These are phyloP conservation scores for Rousettus madagascariensis DNA, from an alignment of 2,797 vertebrate genomes.

Conservation along the genomic window DNA sequence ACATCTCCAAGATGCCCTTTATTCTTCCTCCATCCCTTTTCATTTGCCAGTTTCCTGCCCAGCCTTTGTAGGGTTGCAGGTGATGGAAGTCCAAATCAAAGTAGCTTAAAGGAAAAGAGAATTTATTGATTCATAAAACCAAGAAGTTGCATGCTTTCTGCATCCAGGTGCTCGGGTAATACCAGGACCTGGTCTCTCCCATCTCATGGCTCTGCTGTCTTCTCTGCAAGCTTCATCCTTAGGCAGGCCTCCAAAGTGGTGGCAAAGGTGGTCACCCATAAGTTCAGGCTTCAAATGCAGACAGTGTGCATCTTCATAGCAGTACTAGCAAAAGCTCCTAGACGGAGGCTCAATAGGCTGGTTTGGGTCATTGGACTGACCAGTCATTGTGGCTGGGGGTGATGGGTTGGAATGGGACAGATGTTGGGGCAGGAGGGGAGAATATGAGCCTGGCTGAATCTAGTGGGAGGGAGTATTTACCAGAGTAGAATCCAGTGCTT, in stretches of 20 bases:
- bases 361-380: not conserved
- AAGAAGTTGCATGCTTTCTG: not conserved
- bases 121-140: not conserved
- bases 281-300: not conserved
- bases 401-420: not conserved
- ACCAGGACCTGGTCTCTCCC: not conserved
- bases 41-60: not conserved
- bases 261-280: not conserved
- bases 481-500: not conserved
- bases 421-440: not conserved
- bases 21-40: not conserved
- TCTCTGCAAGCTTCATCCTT: not conserved
- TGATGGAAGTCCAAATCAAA: not conserved
- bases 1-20: not conserved
- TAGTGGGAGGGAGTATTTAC: not conserved
- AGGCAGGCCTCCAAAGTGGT: not conserved
- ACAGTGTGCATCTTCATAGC: fast-evolving
- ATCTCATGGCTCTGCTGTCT: not conserved
- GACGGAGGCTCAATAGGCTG: not conserved
- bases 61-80: not conserved
- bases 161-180: not conserved
- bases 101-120: not conserved
- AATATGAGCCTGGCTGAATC: not conserved
- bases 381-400: not conserved
- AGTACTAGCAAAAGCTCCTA: not conserved